Percentiles rank a stretch among this genome's conserved stretches.
Evolutionary conservation across 1,140 invertebrate species (phyloP).

Genomic region (Lordiphosa mommai): DNA sequence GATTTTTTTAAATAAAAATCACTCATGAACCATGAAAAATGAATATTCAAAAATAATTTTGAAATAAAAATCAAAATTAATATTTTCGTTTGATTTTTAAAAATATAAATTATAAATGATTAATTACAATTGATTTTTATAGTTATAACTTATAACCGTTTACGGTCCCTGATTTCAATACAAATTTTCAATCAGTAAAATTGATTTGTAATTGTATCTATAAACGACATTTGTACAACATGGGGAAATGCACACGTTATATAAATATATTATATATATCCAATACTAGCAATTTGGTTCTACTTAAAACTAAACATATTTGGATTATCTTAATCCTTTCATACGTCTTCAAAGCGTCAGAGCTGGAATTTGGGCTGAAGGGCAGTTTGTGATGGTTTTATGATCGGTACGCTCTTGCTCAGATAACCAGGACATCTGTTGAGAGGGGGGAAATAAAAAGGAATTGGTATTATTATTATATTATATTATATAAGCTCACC

Average conservation of each 20-base stretch:
- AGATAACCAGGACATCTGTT: constrained; percentile 86
- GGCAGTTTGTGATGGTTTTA: constrained; percentile 75
- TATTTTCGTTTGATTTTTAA: too few relatives aligned
- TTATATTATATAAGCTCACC: constrained; percentile 80
- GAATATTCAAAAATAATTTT: too few relatives aligned
- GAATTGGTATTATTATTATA: neutral
- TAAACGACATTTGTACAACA: constrained; percentile 20
- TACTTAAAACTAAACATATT: constrained; percentile 62
- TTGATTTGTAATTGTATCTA: too few relatives aligned
- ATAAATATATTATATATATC: constrained; percentile 47
- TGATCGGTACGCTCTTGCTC: constrained; percentile 84
- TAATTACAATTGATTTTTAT: too few relatives aligned
- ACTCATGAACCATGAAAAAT: too few relatives aligned
- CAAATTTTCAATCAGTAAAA: too few relatives aligned
- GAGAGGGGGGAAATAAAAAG: constrained; percentile 29
- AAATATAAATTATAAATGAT: too few relatives aligned
- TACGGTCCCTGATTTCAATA: too few relatives aligned
- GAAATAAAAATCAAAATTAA: too few relatives aligned
- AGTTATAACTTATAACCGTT: too few relatives aligned
- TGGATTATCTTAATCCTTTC: constrained; percentile 29
- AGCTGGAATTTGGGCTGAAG: constrained; percentile 8
- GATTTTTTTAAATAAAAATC: too few relatives aligned
- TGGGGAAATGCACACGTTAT: constrained; percentile 22
- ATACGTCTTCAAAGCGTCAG: constrained; percentile 44
- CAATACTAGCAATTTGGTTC: too few relatives aligned